A percentile compares a stretch with the other conserved stretches of the same genome.
Conservation (phyloP, 2,888 invertebrate genomes). For the Nipponacmea schrenckii region DNA sequence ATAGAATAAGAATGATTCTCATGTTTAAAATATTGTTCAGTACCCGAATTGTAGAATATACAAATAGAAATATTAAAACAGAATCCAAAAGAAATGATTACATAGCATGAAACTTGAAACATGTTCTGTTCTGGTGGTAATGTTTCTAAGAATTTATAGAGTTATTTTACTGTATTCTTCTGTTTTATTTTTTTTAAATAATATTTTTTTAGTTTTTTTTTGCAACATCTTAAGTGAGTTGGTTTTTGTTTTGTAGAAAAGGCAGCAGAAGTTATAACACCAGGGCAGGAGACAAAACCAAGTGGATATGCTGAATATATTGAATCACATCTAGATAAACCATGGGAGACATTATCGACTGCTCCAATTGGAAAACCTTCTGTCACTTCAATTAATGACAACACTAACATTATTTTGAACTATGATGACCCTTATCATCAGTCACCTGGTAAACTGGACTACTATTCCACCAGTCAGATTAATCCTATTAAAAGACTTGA, state of each 20-base stretch:
- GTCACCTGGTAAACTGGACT: neutral
- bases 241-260: slow-evolving; percentile 35
- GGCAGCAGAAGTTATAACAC: slow-evolving; percentile 39
- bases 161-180: too few species aligned
- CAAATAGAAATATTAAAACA: too few species aligned
- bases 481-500: slow-evolving; percentile 3
- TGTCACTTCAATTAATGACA: neutral
- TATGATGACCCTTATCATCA: slow-evolving; percentile 31
- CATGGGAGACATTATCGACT: slow-evolving; percentile 35
- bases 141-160: too few species aligned
- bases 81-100: too few species aligned
- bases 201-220: too few species aligned
- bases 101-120: too few species aligned
- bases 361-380: slow-evolving; percentile 11
- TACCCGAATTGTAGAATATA: too few species aligned
- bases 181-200: too few species aligned
- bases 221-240: too few species aligned
- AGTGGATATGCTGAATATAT: slow-evolving; percentile 48
- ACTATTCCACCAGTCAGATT: neutral
- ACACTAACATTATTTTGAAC: neutral
- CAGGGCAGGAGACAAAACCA: slow-evolving; percentile 46
- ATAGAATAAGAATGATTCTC: too few species aligned
- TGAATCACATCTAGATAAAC: slow-evolving; percentile 38
- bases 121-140: too few species aligned
- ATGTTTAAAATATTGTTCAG: too few species aligned